A percentile compares a stretch with the other conserved stretches of the same genome.
Evolutionary conservation across 2,113 vertebrate species (phyloP).

Genomic region (Grus americana): DNA sequence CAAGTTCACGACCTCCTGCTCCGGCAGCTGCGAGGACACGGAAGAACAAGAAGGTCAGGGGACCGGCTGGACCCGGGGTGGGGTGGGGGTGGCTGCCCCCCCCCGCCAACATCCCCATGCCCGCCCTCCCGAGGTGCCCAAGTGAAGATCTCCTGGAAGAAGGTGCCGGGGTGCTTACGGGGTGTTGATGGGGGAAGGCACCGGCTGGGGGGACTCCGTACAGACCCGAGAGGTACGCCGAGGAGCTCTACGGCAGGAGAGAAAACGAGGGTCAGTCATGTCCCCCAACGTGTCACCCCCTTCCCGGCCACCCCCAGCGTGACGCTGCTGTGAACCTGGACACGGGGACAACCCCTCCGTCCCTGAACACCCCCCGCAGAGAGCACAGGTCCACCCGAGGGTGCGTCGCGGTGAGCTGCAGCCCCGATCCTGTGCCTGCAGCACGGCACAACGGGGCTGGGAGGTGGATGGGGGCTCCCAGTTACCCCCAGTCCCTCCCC

Average conservation of each 20-base stretch:
- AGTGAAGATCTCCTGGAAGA: background rate
- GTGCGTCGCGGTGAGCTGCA: background rate
- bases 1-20: slow-evolving; percentile 93
- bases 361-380: background rate
- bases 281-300: background rate
- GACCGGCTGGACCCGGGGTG: rapidly evolving
- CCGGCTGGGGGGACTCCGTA: slow-evolving; percentile 81
- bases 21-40: slow-evolving; percentile 72
- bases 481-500: background rate
- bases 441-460: rapidly evolving
- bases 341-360: background rate
- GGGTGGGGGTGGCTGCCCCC: no score
- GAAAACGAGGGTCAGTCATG: background rate
- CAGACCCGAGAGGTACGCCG: slow-evolving; percentile 86
- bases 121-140: background rate
- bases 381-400: rapidly evolving
- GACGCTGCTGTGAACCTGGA: rapidly evolving
- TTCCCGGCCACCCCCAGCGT: background rate
- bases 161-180: slow-evolving; percentile 73
- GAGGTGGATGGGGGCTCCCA: background rate
- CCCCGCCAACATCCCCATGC: background rate
- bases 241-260: slow-evolving; percentile 82
- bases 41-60: background rate
- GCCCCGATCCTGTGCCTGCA: rapidly evolving
- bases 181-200: slow-evolving; percentile 84